Conservation (phyloP, 2,113 vertebrate genomes). For the Rhinopomastus cyanomelas region DNA sequence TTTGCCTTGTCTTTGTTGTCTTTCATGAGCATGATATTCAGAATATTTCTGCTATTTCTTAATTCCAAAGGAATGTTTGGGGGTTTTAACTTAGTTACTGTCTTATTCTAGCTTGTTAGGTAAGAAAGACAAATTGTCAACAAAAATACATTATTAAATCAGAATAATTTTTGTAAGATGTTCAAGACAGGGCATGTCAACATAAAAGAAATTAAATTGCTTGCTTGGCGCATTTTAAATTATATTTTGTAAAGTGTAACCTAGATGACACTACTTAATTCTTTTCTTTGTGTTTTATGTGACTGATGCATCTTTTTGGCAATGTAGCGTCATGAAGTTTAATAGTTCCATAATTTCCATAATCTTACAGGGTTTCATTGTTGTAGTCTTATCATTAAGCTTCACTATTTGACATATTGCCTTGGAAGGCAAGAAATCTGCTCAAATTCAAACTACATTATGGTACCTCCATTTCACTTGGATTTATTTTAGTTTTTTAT, state of each 20-base stretch:
- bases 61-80: not conserved
- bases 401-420: not conserved
- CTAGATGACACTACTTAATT: not conserved
- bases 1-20: not conserved
- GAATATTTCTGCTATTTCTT: not conserved
- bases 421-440: not conserved
- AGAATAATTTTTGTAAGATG: not conserved
- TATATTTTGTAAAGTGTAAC: not conserved
- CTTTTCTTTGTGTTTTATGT: not conserved
- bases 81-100: not conserved
- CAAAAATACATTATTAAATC: not conserved
- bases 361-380: not conserved
- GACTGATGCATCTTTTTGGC: not conserved
- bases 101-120: not conserved
- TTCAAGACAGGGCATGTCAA: accelerated
- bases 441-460: not conserved
- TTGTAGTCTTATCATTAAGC: not conserved
- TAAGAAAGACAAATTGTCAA: not conserved
- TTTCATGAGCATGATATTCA: not conserved
- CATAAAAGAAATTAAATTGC: not conserved
- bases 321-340: not conserved
- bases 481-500: not conserved
- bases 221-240: not conserved
- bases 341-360: not conserved
- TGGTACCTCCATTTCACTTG: not conserved